These are phyloP conservation scores for Jaculus jaculus DNA, from an alignment of 2,113 vertebrate genomes.

Conservation along the genomic window DNA sequence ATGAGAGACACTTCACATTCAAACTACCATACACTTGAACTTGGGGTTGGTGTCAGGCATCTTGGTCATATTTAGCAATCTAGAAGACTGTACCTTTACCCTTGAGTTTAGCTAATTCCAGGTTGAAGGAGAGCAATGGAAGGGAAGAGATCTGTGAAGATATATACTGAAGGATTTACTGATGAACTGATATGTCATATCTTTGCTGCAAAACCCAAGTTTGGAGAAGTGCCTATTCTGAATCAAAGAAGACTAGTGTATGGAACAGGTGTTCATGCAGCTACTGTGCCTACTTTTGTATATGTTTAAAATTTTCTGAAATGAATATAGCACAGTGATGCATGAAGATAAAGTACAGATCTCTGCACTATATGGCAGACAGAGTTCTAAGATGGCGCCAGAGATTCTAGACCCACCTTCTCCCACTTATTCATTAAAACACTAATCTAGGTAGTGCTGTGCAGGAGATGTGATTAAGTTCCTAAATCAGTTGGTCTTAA, in stretches of 20 bases:
- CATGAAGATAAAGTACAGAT: conserved; percentile 24
- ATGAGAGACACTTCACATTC: no score
- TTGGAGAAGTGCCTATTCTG: not conserved
- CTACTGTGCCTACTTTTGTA: conserved; percentile 1
- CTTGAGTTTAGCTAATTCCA: not conserved
- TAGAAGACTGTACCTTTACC: not conserved
- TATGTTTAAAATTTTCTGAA: conserved; percentile 26
- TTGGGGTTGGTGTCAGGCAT: conserved; percentile 3
- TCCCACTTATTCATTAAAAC: not conserved
- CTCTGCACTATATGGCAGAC: not conserved
- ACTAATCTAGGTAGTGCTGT: not conserved
- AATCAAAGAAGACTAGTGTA: not conserved
- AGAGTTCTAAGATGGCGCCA: not conserved
- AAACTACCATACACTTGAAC: not conserved
- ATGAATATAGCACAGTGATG: conserved; percentile 2
- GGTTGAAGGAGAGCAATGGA: not conserved
- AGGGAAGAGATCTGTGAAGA: not conserved
- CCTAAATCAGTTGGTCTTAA: not conserved
- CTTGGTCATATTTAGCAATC: not conserved
- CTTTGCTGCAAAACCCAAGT: not conserved
- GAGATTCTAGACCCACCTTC: not conserved
- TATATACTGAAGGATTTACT: not conserved
- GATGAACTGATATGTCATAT: conserved; percentile 1
- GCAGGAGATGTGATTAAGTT: not conserved
- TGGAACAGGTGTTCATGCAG: not conserved